phyloP scores from a whole-genome alignment of 2,888 invertebrate genomes.

The Chrysolina haemoptera region DNA sequence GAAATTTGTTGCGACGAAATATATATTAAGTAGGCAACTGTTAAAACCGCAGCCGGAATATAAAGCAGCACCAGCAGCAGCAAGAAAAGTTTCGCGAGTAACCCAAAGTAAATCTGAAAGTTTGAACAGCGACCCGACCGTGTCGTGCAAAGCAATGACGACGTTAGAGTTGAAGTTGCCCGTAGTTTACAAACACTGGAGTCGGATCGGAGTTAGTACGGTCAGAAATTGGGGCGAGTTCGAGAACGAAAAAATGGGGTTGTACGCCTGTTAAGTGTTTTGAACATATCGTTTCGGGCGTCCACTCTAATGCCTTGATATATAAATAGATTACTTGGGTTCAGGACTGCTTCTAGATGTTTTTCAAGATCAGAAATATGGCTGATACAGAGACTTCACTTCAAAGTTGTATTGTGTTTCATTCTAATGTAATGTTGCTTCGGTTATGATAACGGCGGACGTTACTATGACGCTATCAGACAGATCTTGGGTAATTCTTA shows the following conservation, averaged over 20 bases:
- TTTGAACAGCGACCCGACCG: conserved; percentile 40
- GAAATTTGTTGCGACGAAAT: conserved; percentile 54
- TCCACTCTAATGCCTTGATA: neutral
- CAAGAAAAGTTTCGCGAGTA: conserved; percentile 52
- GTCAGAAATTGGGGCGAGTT: conserved; percentile 13
- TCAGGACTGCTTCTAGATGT: no score
- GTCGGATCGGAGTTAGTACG: conserved; percentile 22
- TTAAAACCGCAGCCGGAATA: conserved; percentile 55
- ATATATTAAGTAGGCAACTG: conserved; percentile 55
- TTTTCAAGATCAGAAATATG: no score
- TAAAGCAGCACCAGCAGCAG: conserved; percentile 53
- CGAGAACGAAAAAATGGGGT: neutral
- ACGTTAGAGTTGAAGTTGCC: conserved; percentile 33
- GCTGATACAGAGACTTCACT: no score
- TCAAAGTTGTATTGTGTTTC: no score
- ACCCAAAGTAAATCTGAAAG: conserved; percentile 53
- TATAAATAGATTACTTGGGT: no score
- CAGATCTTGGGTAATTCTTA: no score
- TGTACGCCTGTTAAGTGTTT: conserved; percentile 10
- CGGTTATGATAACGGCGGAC: no score
- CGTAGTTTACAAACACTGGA: conserved; percentile 30
- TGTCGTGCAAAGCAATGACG: conserved; percentile 23
- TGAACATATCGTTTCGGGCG: neutral
- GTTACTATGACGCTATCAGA: no score
- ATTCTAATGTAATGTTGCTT: no score